Evolutionary conservation across 2,888 invertebrate genomes (phyloP).

Genomic region (Ectobius pallidus): DNA sequence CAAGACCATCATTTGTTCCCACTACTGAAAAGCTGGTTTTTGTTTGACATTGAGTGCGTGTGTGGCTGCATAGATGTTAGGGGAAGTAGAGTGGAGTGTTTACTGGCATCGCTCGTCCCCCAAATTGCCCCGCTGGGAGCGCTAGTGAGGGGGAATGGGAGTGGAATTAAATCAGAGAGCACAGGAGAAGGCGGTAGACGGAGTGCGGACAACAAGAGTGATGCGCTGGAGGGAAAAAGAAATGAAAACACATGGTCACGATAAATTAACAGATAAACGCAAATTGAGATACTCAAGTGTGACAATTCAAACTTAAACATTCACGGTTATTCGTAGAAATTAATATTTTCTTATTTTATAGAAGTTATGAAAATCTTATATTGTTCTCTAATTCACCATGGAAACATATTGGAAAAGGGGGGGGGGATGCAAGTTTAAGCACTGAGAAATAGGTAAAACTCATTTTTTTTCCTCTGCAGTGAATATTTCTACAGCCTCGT

Average conservation of each 20-base stretch:
- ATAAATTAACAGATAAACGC: slow-evolving; percentile 32
- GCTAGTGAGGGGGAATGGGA: slow-evolving; percentile 19
- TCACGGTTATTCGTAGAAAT: too few species aligned
- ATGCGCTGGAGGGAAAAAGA: slow-evolving; percentile 1
- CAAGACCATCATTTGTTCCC: slow-evolving; percentile 15
- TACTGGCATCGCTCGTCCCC: slow-evolving; percentile 30
- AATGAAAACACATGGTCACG: slow-evolving; percentile 22
- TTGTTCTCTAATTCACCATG: too few species aligned
- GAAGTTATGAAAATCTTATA: too few species aligned
- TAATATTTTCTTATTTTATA: too few species aligned
- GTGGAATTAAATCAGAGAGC: slow-evolving; percentile 37
- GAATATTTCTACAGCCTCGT: too few species aligned
- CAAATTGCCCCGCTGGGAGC: slow-evolving; percentile 35
- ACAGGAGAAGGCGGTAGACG: background rate
- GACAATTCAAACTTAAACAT: too few species aligned
- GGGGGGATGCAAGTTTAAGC: too few species aligned
- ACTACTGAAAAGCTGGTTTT: slow-evolving; percentile 14
- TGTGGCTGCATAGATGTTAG: slow-evolving; percentile 14
- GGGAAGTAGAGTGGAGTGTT: slow-evolving; percentile 22
- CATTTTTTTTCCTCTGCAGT: too few species aligned
- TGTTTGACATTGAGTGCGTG: slow-evolving; percentile 19
- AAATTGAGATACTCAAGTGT: slow-evolving; percentile 10
- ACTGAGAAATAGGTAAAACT: too few species aligned
- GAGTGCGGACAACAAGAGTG: slow-evolving; percentile 4
- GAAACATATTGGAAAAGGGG: too few species aligned